These are phyloP conservation scores for Porites australiensis DNA, from an alignment of 64 coral and sea anemone species.

Conservation along the genomic window DNA sequence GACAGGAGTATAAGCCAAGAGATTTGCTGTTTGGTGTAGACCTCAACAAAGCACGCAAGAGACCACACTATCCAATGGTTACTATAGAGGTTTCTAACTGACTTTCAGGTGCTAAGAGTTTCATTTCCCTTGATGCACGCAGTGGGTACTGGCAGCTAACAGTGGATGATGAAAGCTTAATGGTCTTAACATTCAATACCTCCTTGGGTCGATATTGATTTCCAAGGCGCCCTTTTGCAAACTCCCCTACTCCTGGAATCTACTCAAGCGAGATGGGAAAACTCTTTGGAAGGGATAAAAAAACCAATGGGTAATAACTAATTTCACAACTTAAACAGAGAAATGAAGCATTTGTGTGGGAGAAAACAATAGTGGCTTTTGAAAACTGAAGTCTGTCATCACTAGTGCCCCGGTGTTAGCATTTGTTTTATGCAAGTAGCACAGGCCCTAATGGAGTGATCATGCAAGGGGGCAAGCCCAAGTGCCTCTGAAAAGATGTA, in stretches of 20 bases:
- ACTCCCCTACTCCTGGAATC: no score
- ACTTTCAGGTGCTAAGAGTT: not conserved
- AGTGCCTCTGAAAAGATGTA: no score
- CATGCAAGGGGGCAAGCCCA: not conserved
- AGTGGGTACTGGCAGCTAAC: constrained; percentile 55
- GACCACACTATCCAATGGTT: constrained; percentile 36
- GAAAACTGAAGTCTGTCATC: constrained; percentile 27
- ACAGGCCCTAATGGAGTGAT: not conserved
- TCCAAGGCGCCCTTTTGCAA: not conserved
- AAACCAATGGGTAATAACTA: not conserved
- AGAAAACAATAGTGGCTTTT: not conserved
- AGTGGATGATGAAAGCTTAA: constrained; percentile 2
- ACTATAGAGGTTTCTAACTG: constrained; percentile 25
- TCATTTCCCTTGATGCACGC: constrained; percentile 23
- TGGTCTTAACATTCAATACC: constrained; percentile 21
- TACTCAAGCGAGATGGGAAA: no score
- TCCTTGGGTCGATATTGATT: not conserved
- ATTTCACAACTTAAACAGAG: constrained; percentile 1
- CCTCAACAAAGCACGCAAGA: not conserved
- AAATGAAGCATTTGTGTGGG: not conserved
- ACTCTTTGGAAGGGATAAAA: not conserved
- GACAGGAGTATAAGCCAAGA: no score
- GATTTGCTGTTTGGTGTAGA: no score
- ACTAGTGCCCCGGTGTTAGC: constrained; percentile 1
- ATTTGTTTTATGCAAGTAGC: not conserved